Base-by-base conservation (phyloP, 2,888 invertebrate genomes). In the Acanthococcus lagerstroemiae region DNA sequence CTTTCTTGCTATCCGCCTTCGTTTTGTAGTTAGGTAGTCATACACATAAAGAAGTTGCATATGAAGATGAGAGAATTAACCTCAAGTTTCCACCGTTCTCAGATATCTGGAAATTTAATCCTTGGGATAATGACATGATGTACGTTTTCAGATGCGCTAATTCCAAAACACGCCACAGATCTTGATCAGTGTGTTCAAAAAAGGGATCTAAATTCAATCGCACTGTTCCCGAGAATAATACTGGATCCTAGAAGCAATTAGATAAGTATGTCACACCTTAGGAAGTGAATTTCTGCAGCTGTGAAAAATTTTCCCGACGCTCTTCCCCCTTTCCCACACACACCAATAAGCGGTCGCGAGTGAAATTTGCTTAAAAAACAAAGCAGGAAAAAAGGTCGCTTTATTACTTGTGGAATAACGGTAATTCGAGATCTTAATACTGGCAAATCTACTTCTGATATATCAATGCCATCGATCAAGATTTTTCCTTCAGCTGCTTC, bases 181-280 rank as follows among this genome's bases (percentile, higher is more conserved):
- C 87, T 0, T 85, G 86, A 73, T 97, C 96, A 1, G 81, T 77
- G 76, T 88, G 83, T 1, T 77, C 76, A 71, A 83, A 81, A 77
- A 95, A 92, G 3, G 96, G 96, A 80, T 96, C 96, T 69, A 96
- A 81, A 80, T 96, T 96, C 79, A 90, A 82, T 63, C 95, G 82
- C 71, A 96, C 79, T 5, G 87, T 86, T 57, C 95, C 95, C 25
- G 93, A 93, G 79, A 96, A 96, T 68, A 96, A 80, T 55, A 95
- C 91, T 0, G 96, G 95, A 79, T 96, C 96, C 81, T 96, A 50
- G 52, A n/a, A 58, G 12, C 17, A 52, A 55, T 22, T 9, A 27
- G 54, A 22, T 27, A 27, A n/a, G n/a, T n/a, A n/a, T n/a, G n/a
- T n/a, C n/a, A n/a, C n/a, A n/a, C n/a, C n/a, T n/a, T n/a, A n/a